Conservation (phyloP, 2,888 invertebrate species). For the Caenorhabditis zanzibari region DNA sequence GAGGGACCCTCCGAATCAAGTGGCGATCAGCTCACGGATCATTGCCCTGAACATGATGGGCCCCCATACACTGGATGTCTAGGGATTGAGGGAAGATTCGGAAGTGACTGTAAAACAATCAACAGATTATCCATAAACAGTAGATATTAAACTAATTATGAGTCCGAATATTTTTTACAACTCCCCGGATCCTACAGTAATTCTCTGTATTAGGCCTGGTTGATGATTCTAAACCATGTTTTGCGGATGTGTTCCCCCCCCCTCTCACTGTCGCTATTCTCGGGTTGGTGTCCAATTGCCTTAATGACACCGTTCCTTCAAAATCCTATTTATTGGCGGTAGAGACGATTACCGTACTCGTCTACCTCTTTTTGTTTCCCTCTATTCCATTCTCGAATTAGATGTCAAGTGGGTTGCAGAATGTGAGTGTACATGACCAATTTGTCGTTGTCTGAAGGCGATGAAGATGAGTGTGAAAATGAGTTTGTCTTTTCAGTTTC, state of each 20-base stretch:
- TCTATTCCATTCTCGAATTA: slow-evolving; percentile 47
- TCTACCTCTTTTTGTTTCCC: slow-evolving; percentile 11
- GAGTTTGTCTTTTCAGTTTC: slow-evolving; percentile 35
- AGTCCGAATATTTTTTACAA: slow-evolving; percentile 10
- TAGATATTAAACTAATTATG: slow-evolving; percentile 46
- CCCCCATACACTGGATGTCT: background rate
- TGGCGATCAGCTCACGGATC: slow-evolving; percentile 51
- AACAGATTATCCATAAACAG: slow-evolving; percentile 44
- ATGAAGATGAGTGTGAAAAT: slow-evolving; percentile 40
- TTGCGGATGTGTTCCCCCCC: slow-evolving; percentile 24
- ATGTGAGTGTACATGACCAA: slow-evolving; percentile 53
- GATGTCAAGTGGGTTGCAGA: slow-evolving; percentile 58
- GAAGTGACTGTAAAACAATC: slow-evolving; percentile 39
- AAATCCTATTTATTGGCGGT: slow-evolving; percentile 54
- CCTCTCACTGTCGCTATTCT: slow-evolving; percentile 16
- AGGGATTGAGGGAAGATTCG: background rate
- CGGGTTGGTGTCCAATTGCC: slow-evolving; percentile 53
- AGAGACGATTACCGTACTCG: slow-evolving; percentile 54
- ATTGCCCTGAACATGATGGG: slow-evolving; percentile 39
- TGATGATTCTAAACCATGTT: slow-evolving; percentile 33
- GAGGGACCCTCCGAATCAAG: slow-evolving; percentile 36
- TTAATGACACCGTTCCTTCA: slow-evolving; percentile 60
- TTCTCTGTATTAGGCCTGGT: slow-evolving; percentile 18
- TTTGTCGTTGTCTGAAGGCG: slow-evolving; percentile 47
- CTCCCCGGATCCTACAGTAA: slow-evolving; percentile 6